Evolutionary conservation across 2,888 invertebrate genomes (phyloP), one percentile per base, ranked within the genome.

Genomic region (Himalopsyche japonica): DNA sequence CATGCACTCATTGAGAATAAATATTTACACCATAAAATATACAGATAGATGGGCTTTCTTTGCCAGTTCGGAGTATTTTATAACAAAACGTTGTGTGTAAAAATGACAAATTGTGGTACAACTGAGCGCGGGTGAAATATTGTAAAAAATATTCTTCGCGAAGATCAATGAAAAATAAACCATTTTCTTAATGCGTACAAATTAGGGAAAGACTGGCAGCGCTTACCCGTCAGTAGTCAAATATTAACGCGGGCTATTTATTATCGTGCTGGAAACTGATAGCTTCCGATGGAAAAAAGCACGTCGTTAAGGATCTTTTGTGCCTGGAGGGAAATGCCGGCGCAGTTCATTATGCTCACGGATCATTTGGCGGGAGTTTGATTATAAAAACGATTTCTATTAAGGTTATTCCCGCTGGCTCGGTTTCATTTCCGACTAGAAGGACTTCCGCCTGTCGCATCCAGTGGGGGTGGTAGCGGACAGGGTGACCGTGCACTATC

Each of bases 361-460:
- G 85, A 82, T 82, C 85, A 85, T 85, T 85, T 85, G 85, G 82
- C 80, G 37, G 57, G 78, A 80, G 80, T 80, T 82, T 82, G 80
- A 85, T 85, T 85, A 80, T 85, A 64, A 82, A 82, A 82, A 85
- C 57, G 81, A 84, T 81, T 81, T 84, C 78, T 84, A 81, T 84
- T 81, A 81, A 78, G 77, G 81, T 80, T 49, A 49, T 57, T 83
- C 49, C 80, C 57, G 49, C 47, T 76, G 76, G 24, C 57, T 57
- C 57, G 57, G 57, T 57, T 57, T 57, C 57, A 57, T 57, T 57
- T 57, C 57, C 57, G 57, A 57, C 57, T 57, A 57, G 57, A 24
- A 57, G 57, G 57, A 57, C 57, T 57, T 57, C 57, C 57, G 57
- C 57, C 57, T 57, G 57, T 57, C 57, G 57, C 57, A 57, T 57